Conservation (phyloP, 2,113 vertebrate species). For the Archocentrus centrarchus region DNA sequence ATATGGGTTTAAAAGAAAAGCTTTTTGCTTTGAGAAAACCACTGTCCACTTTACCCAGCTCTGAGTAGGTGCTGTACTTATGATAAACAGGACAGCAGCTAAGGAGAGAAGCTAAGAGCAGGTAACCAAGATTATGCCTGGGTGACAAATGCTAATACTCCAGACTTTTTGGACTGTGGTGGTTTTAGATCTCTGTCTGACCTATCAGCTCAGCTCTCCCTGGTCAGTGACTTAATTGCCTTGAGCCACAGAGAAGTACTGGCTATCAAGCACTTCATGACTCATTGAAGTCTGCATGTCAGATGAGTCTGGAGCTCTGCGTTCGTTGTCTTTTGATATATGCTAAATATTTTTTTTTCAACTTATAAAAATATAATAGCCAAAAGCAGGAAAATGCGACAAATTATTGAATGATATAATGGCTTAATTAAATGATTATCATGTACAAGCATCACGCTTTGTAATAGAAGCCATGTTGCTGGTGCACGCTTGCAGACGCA, state of each 20-base stretch:
- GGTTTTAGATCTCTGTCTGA: slow-evolving; percentile 28
- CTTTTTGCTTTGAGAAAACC: neutral
- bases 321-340: neutral
- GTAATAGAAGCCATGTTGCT: neutral
- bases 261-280: slow-evolving; percentile 2
- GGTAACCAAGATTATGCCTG: slow-evolving; percentile 22
- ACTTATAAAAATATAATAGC: too few species aligned
- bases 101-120: neutral
- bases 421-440: neutral
- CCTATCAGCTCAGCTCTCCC: slow-evolving; percentile 18
- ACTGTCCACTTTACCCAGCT: neutral
- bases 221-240: slow-evolving; percentile 1
- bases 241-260: slow-evolving; percentile 7
- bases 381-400: neutral
- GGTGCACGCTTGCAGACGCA: neutral
- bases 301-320: neutral
- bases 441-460: neutral
- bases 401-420: neutral
- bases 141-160: neutral
- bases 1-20: neutral
- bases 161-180: slow-evolving; percentile 14
- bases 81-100: neutral
- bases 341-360: neutral
- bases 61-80: neutral
- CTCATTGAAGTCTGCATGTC: neutral